These are phyloP conservation scores for Anguilla anguilla DNA, from an alignment of 2,797 vertebrate genomes.

Conservation along the genomic window DNA sequence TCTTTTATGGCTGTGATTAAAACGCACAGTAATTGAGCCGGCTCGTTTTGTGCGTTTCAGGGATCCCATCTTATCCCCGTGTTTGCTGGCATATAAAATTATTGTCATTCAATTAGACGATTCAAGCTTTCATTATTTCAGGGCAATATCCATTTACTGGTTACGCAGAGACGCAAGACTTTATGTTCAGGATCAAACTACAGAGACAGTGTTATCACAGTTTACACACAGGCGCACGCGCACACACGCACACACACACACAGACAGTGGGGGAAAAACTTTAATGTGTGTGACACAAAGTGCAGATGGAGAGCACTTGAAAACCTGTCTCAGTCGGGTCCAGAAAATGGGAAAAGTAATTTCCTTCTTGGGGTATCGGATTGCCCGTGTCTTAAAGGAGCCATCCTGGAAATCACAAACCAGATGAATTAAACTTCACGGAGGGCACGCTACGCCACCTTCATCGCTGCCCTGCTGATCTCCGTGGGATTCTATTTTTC, in stretches of 20 bases:
- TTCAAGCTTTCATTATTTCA: slow-evolving; percentile 31
- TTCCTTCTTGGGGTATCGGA: slow-evolving; percentile 38
- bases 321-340: slow-evolving; percentile 39
- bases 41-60: slow-evolving; percentile 1
- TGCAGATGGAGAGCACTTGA: slow-evolving; percentile 27
- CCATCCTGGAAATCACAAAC: slow-evolving; percentile 31
- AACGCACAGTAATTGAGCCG: slow-evolving; percentile 25
- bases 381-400: slow-evolving; percentile 34
- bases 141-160: slow-evolving; percentile 24
- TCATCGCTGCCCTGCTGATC: slow-evolving; percentile 9
- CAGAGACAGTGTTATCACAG: neutral
- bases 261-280: neutral
- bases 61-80: slow-evolving; percentile 20
- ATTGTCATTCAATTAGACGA: slow-evolving; percentile 30
- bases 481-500: neutral
- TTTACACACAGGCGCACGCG: slow-evolving; percentile 11
- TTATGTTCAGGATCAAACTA: slow-evolving; percentile 12
- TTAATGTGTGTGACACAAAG: slow-evolving; percentile 26
- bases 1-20: slow-evolving; percentile 33
- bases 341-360: slow-evolving; percentile 47
- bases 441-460: slow-evolving; percentile 1
- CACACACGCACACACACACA: neutral
- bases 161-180: neutral
- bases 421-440: slow-evolving; percentile 34
- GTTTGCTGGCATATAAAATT: slow-evolving; percentile 29